These are phyloP conservation scores for Himalopsyche tibetana DNA, from an alignment of 2,888 invertebrate species.

Conservation along the genomic window DNA sequence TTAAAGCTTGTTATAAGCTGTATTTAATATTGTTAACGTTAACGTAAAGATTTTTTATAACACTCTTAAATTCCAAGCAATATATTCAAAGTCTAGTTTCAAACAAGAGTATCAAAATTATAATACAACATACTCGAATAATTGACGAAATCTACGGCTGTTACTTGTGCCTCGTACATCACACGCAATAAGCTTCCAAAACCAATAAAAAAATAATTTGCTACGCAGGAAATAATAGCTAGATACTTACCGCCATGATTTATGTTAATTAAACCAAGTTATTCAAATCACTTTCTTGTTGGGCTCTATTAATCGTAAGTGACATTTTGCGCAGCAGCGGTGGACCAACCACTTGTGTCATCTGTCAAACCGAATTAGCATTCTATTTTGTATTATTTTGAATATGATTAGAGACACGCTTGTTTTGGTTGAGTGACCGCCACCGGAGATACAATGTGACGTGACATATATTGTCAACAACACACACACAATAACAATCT, in stretches of 20 bases:
- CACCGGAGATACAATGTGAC: background rate
- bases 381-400: constrained; percentile 42
- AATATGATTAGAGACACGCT: constrained; percentile 37
- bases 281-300: constrained; percentile 32
- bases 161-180: background rate
- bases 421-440: constrained; percentile 39
- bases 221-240: background rate
- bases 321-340: constrained; percentile 37
- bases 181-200: background rate
- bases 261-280: constrained; percentile 25
- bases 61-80: too few relatives aligned
- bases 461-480: too few relatives aligned
- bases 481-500: too few relatives aligned
- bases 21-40: too few relatives aligned
- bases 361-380: constrained; percentile 37
- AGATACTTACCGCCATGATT: background rate
- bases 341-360: constrained; percentile 11
- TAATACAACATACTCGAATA: too few relatives aligned
- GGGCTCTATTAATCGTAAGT: constrained; percentile 18
- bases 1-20: too few relatives aligned
- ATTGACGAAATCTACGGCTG: too few relatives aligned
- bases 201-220: background rate
- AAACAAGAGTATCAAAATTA: too few relatives aligned
- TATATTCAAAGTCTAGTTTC: too few relatives aligned
- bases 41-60: too few relatives aligned